phyloP scores from a whole-genome alignment of 2,113 vertebrate species.

The Planiliza haematocheilus region DNA sequence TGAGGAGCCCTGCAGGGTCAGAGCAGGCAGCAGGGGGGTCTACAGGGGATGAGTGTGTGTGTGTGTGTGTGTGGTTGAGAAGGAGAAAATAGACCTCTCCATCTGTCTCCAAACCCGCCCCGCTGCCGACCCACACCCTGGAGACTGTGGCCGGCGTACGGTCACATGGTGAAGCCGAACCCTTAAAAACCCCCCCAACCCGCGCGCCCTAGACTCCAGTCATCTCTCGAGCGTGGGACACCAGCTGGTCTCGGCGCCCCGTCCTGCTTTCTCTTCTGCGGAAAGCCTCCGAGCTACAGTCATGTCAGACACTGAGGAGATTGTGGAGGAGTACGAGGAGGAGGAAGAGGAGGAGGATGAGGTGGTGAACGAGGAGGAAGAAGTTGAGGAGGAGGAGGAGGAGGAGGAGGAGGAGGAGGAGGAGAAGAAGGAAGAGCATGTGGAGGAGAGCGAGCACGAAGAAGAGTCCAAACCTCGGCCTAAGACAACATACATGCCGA shows the following conservation, averaged over 20 bases:
- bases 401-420: slow-evolving; percentile 24
- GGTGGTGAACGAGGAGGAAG: slow-evolving; percentile 41
- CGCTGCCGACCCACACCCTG: slow-evolving; percentile 58
- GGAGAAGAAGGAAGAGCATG: slow-evolving; percentile 39
- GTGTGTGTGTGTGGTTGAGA: slow-evolving; percentile 56
- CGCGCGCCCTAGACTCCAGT: slow-evolving; percentile 15
- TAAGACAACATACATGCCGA: slow-evolving; percentile 89
- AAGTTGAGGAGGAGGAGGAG: slow-evolving; percentile 21
- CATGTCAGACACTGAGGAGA: slow-evolving; percentile 83
- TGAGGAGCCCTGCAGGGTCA: slow-evolving; percentile 69
- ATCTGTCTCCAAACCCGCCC: slow-evolving; percentile 78
- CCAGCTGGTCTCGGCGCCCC: slow-evolving; percentile 45
- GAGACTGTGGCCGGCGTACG: slow-evolving; percentile 36
- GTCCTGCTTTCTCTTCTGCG: slow-evolving; percentile 14
- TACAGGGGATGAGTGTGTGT: slow-evolving; percentile 44
- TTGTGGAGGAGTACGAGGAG: slow-evolving; percentile 72
- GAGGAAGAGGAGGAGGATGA: slow-evolving; percentile 48
- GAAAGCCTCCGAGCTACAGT: slow-evolving; percentile 37
- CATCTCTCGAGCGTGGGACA: slow-evolving; percentile 22
- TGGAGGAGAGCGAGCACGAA: slow-evolving; percentile 47
- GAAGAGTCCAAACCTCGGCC: slow-evolving; percentile 84
- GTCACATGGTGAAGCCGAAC: slow-evolving; percentile 74
- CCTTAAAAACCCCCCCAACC: slow-evolving; percentile 72
- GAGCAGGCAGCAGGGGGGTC: slow-evolving; percentile 48
- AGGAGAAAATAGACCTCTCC: slow-evolving; percentile 84